Conservation (phyloP, 1,140 invertebrate species). For the Apis florea region DNA sequence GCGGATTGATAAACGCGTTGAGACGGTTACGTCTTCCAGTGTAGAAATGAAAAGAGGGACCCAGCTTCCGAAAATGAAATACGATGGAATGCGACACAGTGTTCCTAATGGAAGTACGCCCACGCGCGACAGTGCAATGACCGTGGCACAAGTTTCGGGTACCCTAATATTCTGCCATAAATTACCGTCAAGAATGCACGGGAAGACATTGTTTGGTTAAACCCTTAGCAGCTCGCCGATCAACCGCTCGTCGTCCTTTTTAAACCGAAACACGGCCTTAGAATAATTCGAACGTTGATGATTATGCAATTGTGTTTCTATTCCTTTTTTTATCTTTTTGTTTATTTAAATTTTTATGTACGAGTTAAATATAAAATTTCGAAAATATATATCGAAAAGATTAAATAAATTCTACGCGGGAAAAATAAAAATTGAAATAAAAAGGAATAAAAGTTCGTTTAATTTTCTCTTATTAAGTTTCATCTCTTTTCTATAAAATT, state of each 20-base stretch:
- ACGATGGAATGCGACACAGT: constrained; percentile 20
- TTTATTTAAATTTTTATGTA: not conserved
- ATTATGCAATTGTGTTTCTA: not conserved
- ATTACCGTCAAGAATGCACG: constrained; percentile 48
- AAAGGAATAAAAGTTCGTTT: too few relatives aligned
- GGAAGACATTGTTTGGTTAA: constrained; percentile 46
- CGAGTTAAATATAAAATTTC: too few relatives aligned
- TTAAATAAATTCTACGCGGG: too few relatives aligned
- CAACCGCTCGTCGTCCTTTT: constrained; percentile 19
- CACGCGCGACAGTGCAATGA: constrained; percentile 46
- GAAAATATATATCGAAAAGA: too few relatives aligned
- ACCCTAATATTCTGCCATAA: constrained; percentile 55
- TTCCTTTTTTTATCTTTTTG: fast-evolving
- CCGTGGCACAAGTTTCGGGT: constrained; percentile 41
- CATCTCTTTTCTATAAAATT: too few relatives aligned
- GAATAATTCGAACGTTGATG: not conserved
- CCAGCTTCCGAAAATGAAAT: not conserved
- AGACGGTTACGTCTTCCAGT: too few relatives aligned
- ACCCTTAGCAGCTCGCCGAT: constrained; percentile 44
- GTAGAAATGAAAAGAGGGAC: too few relatives aligned
- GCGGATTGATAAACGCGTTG: too few relatives aligned
- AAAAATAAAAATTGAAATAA: too few relatives aligned
- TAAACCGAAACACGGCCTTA: not conserved
- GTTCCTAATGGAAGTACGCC: constrained; percentile 36
- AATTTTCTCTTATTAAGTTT: too few relatives aligned